Evolutionary conservation across 1,140 invertebrate genomes (phyloP).

Genomic region (Ruditapes philippinarum): DNA sequence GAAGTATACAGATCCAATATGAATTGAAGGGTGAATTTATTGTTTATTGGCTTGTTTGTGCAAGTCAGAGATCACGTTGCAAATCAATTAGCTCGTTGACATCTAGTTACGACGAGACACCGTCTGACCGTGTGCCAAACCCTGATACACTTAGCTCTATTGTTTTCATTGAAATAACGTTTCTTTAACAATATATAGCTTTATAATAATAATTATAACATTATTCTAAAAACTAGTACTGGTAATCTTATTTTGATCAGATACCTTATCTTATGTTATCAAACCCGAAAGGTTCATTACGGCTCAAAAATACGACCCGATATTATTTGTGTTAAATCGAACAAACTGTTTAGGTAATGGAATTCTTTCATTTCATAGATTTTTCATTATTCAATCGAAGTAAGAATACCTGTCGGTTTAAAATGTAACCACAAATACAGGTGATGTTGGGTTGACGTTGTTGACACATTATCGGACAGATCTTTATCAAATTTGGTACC

Average conservation of each 20-base stretch:
- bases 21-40: not conserved
- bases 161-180: constrained; percentile 22
- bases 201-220: constrained; percentile 9
- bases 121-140: constrained; percentile 29
- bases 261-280: constrained; percentile 27
- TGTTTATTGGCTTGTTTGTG: constrained; percentile 1
- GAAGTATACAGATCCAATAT: not conserved
- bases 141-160: constrained; percentile 11
- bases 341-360: not conserved
- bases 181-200: constrained; percentile 12
- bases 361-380: not conserved
- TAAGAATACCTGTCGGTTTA: not conserved
- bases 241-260: constrained; percentile 35
- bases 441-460: constrained; percentile 27
- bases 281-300: constrained; percentile 30
- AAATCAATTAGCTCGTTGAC: constrained; percentile 30
- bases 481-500: constrained; percentile 43
- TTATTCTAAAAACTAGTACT: not conserved
- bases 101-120: constrained; percentile 14
- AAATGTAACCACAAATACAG: constrained; percentile 7
- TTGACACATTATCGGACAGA: constrained; percentile 36
- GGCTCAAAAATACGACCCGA: not conserved
- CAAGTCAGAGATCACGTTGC: not conserved
- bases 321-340: not conserved
- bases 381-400: not conserved